phyloP scores from a whole-genome alignment of 2,113 vertebrate species.

The Phrynosoma blainvillii region DNA sequence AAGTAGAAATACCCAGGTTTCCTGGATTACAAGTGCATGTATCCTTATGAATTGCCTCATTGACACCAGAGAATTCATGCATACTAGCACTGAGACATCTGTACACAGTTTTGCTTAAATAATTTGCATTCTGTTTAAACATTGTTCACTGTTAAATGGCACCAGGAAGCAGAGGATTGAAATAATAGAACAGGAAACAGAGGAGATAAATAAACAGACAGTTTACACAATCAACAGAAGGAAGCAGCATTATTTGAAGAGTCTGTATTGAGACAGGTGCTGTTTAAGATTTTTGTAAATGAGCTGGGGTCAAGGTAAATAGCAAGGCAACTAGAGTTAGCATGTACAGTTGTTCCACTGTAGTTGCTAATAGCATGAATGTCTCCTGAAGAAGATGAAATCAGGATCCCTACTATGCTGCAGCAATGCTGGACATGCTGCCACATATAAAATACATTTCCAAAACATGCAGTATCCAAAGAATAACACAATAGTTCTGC shows the following conservation, averaged over 20 bases:
- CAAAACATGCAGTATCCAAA: neutral
- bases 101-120: neutral
- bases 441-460: neutral
- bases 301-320: neutral
- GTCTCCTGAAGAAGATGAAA: neutral
- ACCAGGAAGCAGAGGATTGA: neutral
- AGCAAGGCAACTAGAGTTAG: neutral
- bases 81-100: conserved; percentile 3
- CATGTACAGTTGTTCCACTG: neutral
- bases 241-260: neutral
- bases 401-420: neutral
- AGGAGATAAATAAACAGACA: neutral
- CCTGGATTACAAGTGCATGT: neutral
- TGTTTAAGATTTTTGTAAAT: neutral
- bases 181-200: neutral
- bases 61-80: neutral
- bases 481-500: neutral
- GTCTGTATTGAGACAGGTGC: neutral
- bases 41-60: neutral
- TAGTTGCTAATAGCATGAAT: too few species aligned
- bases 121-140: neutral
- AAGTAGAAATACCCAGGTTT: conserved; percentile 35
- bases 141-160: neutral
- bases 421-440: neutral
- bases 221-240: neutral